Evolutionary conservation across 2,888 invertebrate species (phyloP).

Genomic region (Tuta absoluta): DNA sequence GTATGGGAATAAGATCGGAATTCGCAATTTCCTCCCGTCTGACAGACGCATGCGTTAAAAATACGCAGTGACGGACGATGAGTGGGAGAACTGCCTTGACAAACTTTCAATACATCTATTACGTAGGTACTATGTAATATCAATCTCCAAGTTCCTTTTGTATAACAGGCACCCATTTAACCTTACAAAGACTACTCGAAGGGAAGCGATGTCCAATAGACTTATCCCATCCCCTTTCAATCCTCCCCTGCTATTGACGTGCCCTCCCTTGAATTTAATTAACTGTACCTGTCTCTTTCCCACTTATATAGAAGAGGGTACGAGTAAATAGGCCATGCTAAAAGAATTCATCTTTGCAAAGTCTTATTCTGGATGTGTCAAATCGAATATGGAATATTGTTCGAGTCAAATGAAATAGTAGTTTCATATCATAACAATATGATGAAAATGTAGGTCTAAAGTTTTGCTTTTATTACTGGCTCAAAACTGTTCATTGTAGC

Average conservation of each 20-base stretch:
- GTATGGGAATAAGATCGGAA: too few relatives aligned
- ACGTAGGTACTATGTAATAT: not conserved
- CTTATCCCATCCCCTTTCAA: conserved; percentile 16
- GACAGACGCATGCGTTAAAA: too few relatives aligned
- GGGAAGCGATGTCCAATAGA: conserved; percentile 23
- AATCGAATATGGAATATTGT: not conserved
- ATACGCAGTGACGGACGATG: too few relatives aligned
- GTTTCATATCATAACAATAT: too few relatives aligned
- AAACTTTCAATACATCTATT: not conserved
- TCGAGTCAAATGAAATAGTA: too few relatives aligned
- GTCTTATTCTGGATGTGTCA: not conserved
- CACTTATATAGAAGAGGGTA: not conserved
- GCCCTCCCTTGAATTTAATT: conserved; percentile 20
- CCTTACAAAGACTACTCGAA: not conserved
- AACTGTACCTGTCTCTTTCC: conserved; percentile 52
- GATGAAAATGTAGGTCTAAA: too few relatives aligned
- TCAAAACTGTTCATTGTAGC: too few relatives aligned
- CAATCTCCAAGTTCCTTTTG: not conserved
- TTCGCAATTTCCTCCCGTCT: too few relatives aligned
- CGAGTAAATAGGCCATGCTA: not conserved
- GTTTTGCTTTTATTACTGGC: too few relatives aligned
- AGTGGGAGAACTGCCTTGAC: too few relatives aligned
- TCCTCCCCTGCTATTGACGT: conserved; percentile 14
- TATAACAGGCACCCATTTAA: not conserved
- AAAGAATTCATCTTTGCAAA: not conserved